Conservation (phyloP, 2,113 vertebrate species). For the Sula dactylatra region DNA sequence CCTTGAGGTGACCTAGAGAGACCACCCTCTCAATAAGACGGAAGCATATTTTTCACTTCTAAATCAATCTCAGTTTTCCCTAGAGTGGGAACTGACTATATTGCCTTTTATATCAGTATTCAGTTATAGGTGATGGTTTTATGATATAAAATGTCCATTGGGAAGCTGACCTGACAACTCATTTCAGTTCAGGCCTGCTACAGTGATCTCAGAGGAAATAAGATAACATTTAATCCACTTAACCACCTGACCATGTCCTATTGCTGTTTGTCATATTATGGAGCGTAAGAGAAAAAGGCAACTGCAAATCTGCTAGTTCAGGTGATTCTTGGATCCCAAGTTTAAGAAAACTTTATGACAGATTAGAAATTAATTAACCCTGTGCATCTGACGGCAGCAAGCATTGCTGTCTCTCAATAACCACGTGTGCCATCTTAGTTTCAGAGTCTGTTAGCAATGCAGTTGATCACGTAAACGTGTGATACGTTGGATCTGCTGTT, state of each 20-base stretch:
- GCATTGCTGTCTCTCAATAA: conserved; percentile 23
- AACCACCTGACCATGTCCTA: background rate
- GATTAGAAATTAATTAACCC: conserved; percentile 39
- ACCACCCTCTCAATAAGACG: background rate
- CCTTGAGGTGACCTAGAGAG: background rate
- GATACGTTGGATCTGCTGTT: background rate
- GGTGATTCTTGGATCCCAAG: background rate
- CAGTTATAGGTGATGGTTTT: conserved; percentile 29
- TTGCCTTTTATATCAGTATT: conserved; percentile 29
- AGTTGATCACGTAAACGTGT: background rate
- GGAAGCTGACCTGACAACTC: background rate
- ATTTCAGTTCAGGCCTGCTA: conserved; percentile 13
- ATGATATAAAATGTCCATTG: background rate
- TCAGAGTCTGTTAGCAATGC: conserved; percentile 39
- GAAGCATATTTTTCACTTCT: background rate
- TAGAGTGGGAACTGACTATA: background rate
- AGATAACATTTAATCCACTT: background rate
- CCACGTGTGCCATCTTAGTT: conserved; percentile 16
- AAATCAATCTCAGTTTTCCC: conserved; percentile 1
- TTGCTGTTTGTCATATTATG: background rate
- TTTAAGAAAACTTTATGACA: conserved; percentile 8
- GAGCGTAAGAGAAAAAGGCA: background rate
- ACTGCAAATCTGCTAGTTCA: background rate
- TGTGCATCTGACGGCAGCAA: conserved; percentile 8
- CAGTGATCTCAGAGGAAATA: background rate